These are phyloP conservation scores for Oryzias melastigma DNA, from an alignment of 2,113 vertebrate genomes.

Conservation along the genomic window DNA sequence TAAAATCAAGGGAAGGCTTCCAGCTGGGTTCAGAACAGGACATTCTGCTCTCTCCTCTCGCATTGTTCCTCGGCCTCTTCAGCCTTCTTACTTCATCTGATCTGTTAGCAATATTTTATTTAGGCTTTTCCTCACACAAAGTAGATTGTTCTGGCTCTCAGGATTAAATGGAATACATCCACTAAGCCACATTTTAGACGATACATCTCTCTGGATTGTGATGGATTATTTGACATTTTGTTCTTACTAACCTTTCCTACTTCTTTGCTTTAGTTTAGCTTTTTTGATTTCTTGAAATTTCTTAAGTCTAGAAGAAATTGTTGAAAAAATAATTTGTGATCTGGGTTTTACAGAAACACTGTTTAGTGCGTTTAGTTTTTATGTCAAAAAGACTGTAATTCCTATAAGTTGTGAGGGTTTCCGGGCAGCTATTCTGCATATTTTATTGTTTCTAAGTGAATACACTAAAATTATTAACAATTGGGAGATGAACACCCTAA, in stretches of 20 bases:
- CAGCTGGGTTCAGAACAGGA: slow-evolving; percentile 43
- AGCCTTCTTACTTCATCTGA: slow-evolving; percentile 24
- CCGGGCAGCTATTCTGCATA: no score
- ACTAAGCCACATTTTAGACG: slow-evolving; percentile 19
- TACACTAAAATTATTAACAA: no score
- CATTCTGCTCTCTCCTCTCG: slow-evolving; percentile 42
- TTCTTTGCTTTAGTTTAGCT: slow-evolving; percentile 1
- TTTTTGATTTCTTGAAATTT: background rate
- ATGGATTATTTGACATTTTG: slow-evolving; percentile 45
- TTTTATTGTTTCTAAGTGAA: no score
- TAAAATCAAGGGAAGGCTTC: slow-evolving; percentile 34
- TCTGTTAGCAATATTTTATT: slow-evolving; percentile 43
- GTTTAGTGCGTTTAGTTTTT: no score
- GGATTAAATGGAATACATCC: slow-evolving; percentile 45
- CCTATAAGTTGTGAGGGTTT: no score
- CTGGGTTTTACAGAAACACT: no score
- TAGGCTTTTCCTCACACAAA: slow-evolving; percentile 23
- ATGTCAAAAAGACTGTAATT: no score
- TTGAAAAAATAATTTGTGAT: no score
- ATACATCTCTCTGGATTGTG: slow-evolving; percentile 32
- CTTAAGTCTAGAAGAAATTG: no score
- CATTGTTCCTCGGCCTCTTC: slow-evolving; percentile 14
- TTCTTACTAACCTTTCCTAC: slow-evolving; percentile 23
- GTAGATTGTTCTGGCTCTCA: slow-evolving; percentile 17
- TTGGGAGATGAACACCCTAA: no score